Conservation (phyloP, 2,797 vertebrate genomes). For the Adelosebastes latens region DNA sequence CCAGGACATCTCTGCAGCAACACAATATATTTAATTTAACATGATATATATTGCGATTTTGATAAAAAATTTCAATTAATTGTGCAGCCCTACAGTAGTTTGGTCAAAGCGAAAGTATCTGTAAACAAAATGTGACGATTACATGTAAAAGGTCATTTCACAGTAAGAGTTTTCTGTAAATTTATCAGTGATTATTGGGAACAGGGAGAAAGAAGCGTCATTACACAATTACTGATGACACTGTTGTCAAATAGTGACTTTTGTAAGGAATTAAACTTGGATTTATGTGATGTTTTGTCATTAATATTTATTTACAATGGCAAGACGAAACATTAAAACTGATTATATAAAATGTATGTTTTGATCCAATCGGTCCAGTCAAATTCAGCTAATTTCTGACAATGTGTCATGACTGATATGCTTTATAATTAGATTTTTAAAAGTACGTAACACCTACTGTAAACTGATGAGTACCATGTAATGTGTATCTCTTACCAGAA, state of each 20-base stretch:
- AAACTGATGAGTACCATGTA: slow-evolving; percentile 22
- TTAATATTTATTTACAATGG: slow-evolving; percentile 23
- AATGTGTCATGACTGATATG: slow-evolving; percentile 5
- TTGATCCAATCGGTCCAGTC: neutral
- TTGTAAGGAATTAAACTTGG: slow-evolving; percentile 47
- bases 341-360: neutral
- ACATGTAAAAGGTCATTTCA: slow-evolving; percentile 23
- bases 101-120: slow-evolving; percentile 7
- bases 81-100: neutral
- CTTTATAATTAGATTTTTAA: slow-evolving; percentile 1
- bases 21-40: no score
- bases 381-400: neutral
- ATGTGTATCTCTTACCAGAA: slow-evolving; percentile 28
- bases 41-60: no score
- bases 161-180: slow-evolving; percentile 36
- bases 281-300: slow-evolving; percentile 49
- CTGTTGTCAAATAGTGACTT: slow-evolving; percentile 42
- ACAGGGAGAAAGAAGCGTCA: slow-evolving; percentile 7
- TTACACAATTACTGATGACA: slow-evolving; percentile 22
- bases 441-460: neutral
- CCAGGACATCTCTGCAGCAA: no score
- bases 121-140: slow-evolving; percentile 18
- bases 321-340: slow-evolving; percentile 15
- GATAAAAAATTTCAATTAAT: no score
- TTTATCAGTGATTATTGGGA: slow-evolving; percentile 9